Evolutionary conservation across 2,113 vertebrate genomes (phyloP).

Genomic region (Onychostruthus taczanowskii): DNA sequence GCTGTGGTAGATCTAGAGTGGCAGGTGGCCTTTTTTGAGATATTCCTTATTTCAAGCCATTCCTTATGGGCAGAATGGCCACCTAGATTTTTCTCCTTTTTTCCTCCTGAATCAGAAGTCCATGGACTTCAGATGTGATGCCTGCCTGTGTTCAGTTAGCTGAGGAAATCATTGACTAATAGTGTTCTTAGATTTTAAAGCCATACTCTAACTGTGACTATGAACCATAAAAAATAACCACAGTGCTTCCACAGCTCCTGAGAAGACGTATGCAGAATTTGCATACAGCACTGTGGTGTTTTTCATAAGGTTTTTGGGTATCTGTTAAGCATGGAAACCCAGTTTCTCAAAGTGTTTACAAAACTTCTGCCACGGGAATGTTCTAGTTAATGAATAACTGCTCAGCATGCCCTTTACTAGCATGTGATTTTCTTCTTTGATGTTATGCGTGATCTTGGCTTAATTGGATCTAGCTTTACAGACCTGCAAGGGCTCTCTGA

Average conservation of each 20-base stretch:
- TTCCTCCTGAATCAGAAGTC: not conserved
- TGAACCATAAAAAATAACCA: not conserved
- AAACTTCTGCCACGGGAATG: slow-evolving; percentile 22
- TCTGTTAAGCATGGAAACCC: not conserved
- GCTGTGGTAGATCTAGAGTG: not conserved
- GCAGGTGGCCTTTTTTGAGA: not conserved
- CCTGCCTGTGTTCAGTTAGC: not conserved
- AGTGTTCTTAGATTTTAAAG: not conserved
- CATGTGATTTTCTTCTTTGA: slow-evolving; percentile 61
- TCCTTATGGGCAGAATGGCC: not conserved
- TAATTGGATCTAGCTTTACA: slow-evolving; percentile 44
- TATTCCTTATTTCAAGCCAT: not conserved
- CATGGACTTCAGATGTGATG: not conserved
- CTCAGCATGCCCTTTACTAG: slow-evolving; percentile 7
- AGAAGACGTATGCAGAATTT: not conserved
- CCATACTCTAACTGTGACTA: not conserved
- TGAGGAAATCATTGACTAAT: not conserved
- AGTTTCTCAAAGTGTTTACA: slow-evolving; percentile 12
- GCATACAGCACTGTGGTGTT: not conserved
- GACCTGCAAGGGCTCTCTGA: not conserved
- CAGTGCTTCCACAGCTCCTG: not conserved
- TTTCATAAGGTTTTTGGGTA: not conserved
- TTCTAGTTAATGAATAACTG: slow-evolving; percentile 54
- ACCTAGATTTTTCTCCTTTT: not conserved
- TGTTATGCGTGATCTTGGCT: slow-evolving; percentile 34